Evolutionary conservation across 2,797 vertebrate genomes (phyloP).

Genomic region (Tokudaia muenninki): DNA sequence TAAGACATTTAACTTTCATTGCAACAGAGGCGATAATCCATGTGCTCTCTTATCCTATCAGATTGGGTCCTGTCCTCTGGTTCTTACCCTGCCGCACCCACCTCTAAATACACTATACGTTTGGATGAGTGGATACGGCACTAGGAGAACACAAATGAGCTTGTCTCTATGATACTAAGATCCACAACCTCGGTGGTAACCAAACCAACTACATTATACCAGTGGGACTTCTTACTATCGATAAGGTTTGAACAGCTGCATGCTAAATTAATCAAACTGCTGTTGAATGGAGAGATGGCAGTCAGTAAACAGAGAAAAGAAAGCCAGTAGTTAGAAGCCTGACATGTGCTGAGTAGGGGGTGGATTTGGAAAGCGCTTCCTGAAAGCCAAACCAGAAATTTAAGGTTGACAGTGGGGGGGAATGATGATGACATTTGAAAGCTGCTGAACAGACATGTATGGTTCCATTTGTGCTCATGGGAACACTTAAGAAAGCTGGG

Average conservation of each 20-base stretch:
- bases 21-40: not conserved
- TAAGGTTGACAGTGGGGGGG: not conserved
- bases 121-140: not conserved
- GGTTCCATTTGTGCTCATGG: not conserved
- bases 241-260: not conserved
- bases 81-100: not conserved
- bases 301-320: not conserved
- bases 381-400: not conserved
- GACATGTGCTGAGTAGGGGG: fast-evolving
- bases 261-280: slow-evolving; percentile 1
- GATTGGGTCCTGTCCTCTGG: not conserved
- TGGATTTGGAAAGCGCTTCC: not conserved
- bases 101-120: fast-evolving
- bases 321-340: not conserved
- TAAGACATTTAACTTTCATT: not conserved
- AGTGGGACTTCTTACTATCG: not conserved
- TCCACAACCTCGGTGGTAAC: not conserved
- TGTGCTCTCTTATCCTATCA: not conserved
- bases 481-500: not conserved
- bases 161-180: slow-evolving; percentile 46
- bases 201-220: not conserved
- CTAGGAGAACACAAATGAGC: slow-evolving; percentile 15
- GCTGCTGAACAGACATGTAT: not conserved
- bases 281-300: not conserved
- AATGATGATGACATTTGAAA: not conserved